Evolutionary conservation across 2,797 vertebrate genomes (phyloP).

Genomic region (Podarcis lilfordi): DNA sequence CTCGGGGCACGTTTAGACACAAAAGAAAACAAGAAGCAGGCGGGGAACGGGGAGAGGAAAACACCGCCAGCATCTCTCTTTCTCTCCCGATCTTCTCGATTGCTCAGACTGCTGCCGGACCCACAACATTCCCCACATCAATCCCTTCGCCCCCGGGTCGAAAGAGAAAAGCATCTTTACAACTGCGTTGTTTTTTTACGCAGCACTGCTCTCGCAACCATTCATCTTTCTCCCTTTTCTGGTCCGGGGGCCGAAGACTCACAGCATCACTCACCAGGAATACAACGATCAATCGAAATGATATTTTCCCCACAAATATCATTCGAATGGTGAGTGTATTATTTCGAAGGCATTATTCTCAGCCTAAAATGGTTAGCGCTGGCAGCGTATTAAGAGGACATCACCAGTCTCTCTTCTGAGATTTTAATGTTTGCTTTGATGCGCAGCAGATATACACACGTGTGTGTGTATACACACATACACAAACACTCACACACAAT

Average conservation of each 20-base stretch:
- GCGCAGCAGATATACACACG: not conserved
- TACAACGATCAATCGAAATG: not conserved
- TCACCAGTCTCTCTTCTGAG: not conserved
- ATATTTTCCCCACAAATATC: not conserved
- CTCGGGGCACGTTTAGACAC: not conserved
- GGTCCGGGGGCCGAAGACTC: not conserved
- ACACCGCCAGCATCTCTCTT: no score
- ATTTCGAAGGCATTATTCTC: not conserved
- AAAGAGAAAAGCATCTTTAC: not conserved
- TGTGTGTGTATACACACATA: not conserved
- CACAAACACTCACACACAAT: not conserved
- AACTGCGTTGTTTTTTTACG: not conserved
- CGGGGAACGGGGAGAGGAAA: not conserved
- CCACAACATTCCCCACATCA: not conserved
- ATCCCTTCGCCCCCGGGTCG: not conserved
- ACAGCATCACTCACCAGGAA: not conserved
- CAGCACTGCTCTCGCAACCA: not conserved
- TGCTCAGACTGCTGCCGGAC: not conserved
- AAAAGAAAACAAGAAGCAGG: constrained; percentile 9
- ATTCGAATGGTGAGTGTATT: no score
- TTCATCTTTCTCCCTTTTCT: no score
- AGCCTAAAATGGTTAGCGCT: not conserved
- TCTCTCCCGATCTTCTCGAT: not conserved
- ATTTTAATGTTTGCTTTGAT: constrained; percentile 3
- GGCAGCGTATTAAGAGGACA: not conserved